Percentiles rank a stretch among this genome's conserved stretches.
These are phyloP conservation scores for Brachionus manjavacas DNA, from an alignment of 1,140 invertebrate species.

Conservation along the genomic window DNA sequence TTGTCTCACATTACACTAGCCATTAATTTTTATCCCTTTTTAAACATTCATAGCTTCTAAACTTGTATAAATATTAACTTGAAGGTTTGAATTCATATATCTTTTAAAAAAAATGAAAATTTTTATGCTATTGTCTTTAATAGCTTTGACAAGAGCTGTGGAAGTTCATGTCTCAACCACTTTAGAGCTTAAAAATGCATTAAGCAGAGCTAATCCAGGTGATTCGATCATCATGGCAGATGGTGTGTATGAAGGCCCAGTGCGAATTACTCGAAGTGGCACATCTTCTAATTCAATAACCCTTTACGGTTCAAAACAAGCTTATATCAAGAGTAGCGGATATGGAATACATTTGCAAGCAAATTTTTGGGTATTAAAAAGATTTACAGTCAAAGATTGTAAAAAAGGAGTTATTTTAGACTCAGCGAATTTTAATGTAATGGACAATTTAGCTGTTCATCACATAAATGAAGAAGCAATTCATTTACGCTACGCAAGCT, in stretches of 20 bases:
- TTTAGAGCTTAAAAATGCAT: not conserved
- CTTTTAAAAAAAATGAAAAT: constrained; percentile 13
- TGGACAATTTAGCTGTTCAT: not conserved
- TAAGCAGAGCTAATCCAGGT: not conserved
- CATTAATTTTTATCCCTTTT: not conserved
- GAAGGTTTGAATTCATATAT: not conserved
- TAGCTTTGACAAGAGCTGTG: not conserved
- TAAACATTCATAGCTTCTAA: not conserved
- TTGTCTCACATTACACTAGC: no score
- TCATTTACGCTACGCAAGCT: not conserved
- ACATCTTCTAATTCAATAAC: not conserved
- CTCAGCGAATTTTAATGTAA: not conserved
- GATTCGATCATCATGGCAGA: not conserved
- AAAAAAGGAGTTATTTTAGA: constrained; percentile 16
- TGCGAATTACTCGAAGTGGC: not conserved
- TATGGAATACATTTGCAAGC: constrained; percentile 4
- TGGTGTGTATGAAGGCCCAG: not conserved
- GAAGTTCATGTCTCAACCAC: not conserved
- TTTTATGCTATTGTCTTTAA: not conserved
- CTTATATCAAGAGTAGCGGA: not conserved
- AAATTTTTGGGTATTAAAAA: not conserved
- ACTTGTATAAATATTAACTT: not conserved
- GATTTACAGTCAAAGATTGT: not conserved
- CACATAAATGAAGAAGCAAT: constrained; percentile 27
- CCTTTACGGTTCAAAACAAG: not conserved